phyloP scores from a whole-genome alignment of 1,140 invertebrate species.

The Scaptomyza montana region DNA sequence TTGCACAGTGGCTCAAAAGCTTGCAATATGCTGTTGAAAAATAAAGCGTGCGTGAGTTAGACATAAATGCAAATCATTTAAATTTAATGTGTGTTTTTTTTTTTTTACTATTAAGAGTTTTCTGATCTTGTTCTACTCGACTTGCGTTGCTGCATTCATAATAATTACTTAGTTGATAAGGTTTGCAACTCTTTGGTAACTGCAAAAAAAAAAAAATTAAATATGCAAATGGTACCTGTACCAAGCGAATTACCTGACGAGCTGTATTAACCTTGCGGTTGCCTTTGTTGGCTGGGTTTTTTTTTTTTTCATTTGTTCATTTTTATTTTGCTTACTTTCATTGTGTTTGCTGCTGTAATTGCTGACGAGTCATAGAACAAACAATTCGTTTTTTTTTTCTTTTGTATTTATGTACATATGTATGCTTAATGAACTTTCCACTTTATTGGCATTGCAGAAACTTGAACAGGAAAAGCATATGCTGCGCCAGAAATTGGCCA shows the following conservation, averaged over 20 bases:
- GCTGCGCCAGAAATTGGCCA: constrained; percentile 91
- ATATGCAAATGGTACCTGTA: constrained; percentile 62
- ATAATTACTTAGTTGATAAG: constrained; percentile 32
- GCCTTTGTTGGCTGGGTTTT: constrained; percentile 44
- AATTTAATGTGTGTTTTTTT: neutral
- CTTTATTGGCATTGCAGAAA: constrained; percentile 86
- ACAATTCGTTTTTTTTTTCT: constrained; percentile 38
- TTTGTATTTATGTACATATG: neutral
- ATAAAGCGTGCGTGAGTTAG: neutral
- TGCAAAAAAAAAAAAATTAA: constrained; percentile 26
- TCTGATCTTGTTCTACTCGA: neutral
- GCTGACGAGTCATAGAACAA: constrained; percentile 68
- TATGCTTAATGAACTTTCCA: constrained; percentile 66
- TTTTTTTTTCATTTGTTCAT: constrained; percentile 42
- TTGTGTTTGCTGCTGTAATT: constrained; percentile 52
- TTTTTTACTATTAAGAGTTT: neutral
- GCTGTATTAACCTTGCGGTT: constrained; percentile 70
- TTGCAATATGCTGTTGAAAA: neutral
- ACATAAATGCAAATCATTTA: neutral
- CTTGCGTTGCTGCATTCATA: constrained; percentile 12
- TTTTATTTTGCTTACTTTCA: constrained; percentile 70
- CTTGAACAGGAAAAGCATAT: constrained; percentile 97
- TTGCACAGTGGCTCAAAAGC: constrained; percentile 41
- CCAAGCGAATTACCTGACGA: constrained; percentile 27
- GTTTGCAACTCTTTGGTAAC: constrained; percentile 6